A percentile compares a stretch with the other conserved stretches of the same genome.
phyloP scores from a whole-genome alignment of 92 coral and sea anemone species.

The Virgularia gustaviana region DNA sequence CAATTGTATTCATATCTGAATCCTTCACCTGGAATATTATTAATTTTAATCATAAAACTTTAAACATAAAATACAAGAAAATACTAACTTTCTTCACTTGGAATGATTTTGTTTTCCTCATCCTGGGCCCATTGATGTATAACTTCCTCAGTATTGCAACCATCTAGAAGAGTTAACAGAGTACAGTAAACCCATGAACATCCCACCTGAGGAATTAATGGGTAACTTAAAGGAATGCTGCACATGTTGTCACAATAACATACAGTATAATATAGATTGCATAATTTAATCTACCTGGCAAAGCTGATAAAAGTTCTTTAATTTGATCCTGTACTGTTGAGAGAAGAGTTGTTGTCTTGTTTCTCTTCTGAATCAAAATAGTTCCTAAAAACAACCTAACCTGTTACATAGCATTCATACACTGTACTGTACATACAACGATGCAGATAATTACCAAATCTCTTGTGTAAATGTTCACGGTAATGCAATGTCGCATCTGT shows the following conservation, averaged over 20 bases:
- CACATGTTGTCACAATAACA: not conserved
- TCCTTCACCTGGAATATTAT: not conserved
- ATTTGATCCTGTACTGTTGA: conserved; percentile 33
- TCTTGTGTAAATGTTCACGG: conserved; percentile 44
- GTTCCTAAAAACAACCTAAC: not conserved
- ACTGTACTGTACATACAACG: not conserved
- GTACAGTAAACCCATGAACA: too few relatives aligned
- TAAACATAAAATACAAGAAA: not conserved
- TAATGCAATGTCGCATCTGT: conserved; percentile 48
- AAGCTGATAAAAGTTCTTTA: conserved; percentile 18
- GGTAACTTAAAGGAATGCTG: not conserved
- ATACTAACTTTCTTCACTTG: conserved; percentile 25
- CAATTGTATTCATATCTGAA: not conserved
- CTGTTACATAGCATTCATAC: too few relatives aligned
- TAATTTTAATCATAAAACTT: not conserved
- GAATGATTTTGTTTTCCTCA: conserved; percentile 30
- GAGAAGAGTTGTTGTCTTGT: conserved; percentile 13
- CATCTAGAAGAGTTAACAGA: conserved; percentile 23
- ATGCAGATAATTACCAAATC: conserved; percentile 8
- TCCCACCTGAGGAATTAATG: too few relatives aligned
- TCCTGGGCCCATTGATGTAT: conserved; percentile 31
- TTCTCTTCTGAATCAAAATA: not conserved
- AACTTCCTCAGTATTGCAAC: conserved; percentile 7
- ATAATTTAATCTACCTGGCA: conserved; percentile 20
- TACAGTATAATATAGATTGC: not conserved